These are phyloP conservation scores for Drosophila borborema DNA, from an alignment of 2,888 invertebrate species.

Conservation along the genomic window DNA sequence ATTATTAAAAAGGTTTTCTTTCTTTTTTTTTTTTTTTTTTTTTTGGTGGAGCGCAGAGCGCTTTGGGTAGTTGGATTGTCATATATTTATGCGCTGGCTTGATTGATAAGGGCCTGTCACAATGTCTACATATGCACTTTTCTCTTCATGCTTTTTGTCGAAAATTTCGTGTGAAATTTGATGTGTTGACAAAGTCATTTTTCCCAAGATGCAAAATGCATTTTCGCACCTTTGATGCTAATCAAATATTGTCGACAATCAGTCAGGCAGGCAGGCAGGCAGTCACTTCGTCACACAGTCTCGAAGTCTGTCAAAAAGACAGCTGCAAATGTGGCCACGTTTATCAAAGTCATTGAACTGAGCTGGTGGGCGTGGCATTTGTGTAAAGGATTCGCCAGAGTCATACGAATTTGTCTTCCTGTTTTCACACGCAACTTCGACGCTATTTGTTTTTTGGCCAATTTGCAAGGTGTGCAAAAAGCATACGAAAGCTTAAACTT, in stretches of 20 bases:
- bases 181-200: constrained; percentile 65
- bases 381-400: constrained; percentile 27
- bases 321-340: constrained; percentile 61
- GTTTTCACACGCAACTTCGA: constrained; percentile 52
- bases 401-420: constrained; percentile 58
- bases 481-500: constrained; percentile 12
- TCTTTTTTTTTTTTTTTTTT: no score
- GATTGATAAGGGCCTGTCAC: constrained; percentile 74
- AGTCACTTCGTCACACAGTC: constrained; percentile 1
- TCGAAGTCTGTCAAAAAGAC: constrained; percentile 22
- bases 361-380: constrained; percentile 1
- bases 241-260: constrained; percentile 65
- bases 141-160: constrained; percentile 9
- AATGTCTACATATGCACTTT: constrained; percentile 50
- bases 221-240: constrained; percentile 52
- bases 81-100: constrained; percentile 53
- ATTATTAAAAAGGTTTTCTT: constrained; percentile 76
- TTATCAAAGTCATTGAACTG: constrained; percentile 61
- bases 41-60: not conserved
- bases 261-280: constrained; percentile 17
- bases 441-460: constrained; percentile 55
- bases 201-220: constrained; percentile 49
- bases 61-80: constrained; percentile 39
- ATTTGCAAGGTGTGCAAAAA: constrained; percentile 48
- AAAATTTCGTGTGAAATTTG: constrained; percentile 18